Evolutionary conservation across 1,140 invertebrate species (phyloP).

Genomic region (Cotesia typhae): DNA sequence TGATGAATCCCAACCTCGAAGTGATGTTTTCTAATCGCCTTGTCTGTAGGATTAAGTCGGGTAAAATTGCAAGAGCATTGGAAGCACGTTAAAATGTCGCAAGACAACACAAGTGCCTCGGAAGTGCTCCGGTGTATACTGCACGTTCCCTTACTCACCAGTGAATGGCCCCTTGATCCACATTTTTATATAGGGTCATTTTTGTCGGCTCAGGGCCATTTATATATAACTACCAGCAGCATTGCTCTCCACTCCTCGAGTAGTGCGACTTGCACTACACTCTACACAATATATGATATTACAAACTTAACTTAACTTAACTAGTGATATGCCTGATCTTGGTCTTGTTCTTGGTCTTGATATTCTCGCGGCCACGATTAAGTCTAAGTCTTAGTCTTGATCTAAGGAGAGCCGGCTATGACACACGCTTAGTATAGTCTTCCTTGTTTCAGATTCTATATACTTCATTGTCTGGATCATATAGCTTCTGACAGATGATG

Average conservation of each 20-base stretch:
- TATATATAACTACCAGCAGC: conserved; percentile 46
- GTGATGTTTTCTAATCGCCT: too few relatives aligned
- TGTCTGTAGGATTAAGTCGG: too few relatives aligned
- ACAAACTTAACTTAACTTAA: not conserved
- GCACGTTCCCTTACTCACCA: conserved; percentile 12
- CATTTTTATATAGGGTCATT: conserved; percentile 54
- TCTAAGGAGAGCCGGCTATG: not conserved
- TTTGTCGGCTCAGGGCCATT: conserved; percentile 52
- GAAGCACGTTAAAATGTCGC: too few relatives aligned
- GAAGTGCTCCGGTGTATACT: conserved; percentile 11
- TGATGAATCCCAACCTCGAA: too few relatives aligned
- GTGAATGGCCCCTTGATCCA: conserved; percentile 56
- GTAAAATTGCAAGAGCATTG: not conserved
- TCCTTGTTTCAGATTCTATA: not conserved
- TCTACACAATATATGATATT: not conserved
- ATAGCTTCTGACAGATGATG: not conserved
- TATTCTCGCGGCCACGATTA: conserved; percentile 26
- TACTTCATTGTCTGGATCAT: too few relatives aligned
- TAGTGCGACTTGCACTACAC: too few relatives aligned
- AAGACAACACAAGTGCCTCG: conserved; percentile 28
- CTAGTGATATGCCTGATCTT: too few relatives aligned
- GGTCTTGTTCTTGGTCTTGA: not conserved
- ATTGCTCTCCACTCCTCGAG: conserved; percentile 15
- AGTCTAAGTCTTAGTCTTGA: not conserved
- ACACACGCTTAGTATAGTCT: not conserved